Percentiles rank a stretch among this genome's conserved stretches.
Evolutionary conservation across 2,113 vertebrate genomes (phyloP).

Genomic region (Micromys minutus): DNA sequence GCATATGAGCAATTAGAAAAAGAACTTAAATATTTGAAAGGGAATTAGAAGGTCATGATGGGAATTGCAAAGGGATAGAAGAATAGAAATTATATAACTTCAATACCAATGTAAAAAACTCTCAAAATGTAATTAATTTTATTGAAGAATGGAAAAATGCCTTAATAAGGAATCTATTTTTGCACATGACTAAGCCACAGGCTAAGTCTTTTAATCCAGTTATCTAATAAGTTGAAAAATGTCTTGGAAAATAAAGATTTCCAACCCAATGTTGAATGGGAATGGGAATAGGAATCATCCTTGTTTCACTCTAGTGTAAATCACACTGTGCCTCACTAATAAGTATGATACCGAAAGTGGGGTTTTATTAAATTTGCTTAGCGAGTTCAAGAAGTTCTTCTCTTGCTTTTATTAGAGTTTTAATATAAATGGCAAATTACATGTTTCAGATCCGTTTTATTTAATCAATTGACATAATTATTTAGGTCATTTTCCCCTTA

Average conservation of each 20-base stretch:
- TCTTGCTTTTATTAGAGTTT: not conserved
- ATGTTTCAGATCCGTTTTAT: not conserved
- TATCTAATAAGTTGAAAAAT: not conserved
- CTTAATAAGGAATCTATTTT: not conserved
- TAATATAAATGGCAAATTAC: not conserved
- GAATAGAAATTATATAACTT: not conserved
- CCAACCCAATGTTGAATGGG: not conserved
- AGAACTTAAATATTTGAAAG: not conserved
- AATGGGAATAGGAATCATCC: not conserved
- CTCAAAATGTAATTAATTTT: not conserved
- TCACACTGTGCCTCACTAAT: not conserved
- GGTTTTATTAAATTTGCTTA: not conserved
- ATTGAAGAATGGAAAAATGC: not conserved
- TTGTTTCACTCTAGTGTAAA: not conserved
- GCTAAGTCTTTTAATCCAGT: not conserved
- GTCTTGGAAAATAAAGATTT: not conserved
- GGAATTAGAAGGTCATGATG: not conserved
- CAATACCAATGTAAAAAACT: not conserved
- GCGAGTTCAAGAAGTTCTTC: not conserved
- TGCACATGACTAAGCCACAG: not conserved
- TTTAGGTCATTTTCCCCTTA: not conserved
- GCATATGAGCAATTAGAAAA: not conserved
- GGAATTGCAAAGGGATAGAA: not conserved
- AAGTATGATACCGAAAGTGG: not conserved
- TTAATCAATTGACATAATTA: not conserved